A percentile compares a stretch with the other conserved stretches of the same genome.
phyloP scores from a whole-genome alignment of 1,140 invertebrate species.

The Pristionchus pacificus region DNA sequence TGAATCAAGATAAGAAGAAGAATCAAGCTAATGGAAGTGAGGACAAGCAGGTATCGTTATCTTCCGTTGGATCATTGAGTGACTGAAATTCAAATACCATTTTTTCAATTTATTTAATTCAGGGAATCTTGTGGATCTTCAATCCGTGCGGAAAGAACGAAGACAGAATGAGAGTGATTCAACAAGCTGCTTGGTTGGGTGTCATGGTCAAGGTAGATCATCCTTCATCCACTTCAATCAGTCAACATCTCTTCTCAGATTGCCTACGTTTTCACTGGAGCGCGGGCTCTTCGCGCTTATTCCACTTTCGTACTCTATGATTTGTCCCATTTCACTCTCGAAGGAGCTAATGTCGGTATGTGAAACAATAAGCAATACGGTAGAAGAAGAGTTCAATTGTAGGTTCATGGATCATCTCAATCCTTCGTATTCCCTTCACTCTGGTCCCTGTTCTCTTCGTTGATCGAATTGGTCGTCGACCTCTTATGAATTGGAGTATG shows the following conservation, averaged over 20 bases:
- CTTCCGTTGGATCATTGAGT: too few species aligned
- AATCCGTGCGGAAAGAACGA: slow-evolving; percentile 38
- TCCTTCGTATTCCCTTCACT: slow-evolving; percentile 38
- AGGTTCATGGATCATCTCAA: background rate
- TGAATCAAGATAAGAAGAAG: slow-evolving; percentile 1
- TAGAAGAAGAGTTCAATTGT: too few species aligned
- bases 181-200: slow-evolving; percentile 38
- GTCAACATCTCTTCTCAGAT: slow-evolving; percentile 22
- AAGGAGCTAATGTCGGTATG: background rate
- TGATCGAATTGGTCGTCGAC: slow-evolving; percentile 37
- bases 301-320: slow-evolving; percentile 34
- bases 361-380: background rate
- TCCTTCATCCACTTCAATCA: background rate
- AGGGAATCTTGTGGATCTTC: slow-evolving; percentile 26
- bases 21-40: background rate
- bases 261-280: slow-evolving; percentile 41
- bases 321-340: background rate
- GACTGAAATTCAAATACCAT: too few species aligned
- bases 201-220: slow-evolving; percentile 39
- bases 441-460: slow-evolving; percentile 37
- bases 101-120: background rate
- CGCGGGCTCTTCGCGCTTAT: slow-evolving; percentile 34
- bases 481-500: slow-evolving; percentile 30
- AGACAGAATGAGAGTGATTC: slow-evolving; percentile 30
- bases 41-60: too few species aligned